Conservation (phyloP, 2,888 invertebrate genomes). For the Harpalus rufipes region DNA sequence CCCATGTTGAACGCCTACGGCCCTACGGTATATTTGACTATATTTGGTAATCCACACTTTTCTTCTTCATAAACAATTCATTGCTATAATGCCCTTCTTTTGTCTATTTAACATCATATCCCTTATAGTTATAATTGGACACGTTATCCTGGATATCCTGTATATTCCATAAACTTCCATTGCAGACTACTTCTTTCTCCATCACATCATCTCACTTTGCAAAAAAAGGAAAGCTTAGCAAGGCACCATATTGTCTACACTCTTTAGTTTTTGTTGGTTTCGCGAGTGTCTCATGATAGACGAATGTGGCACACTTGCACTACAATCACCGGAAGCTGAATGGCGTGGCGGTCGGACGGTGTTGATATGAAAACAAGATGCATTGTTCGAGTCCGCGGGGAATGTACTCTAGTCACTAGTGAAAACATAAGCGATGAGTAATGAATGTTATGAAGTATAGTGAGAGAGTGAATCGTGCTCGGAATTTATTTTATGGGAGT, state of each 20-base stretch:
- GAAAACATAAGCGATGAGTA: constrained; percentile 2
- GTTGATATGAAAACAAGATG: constrained; percentile 31
- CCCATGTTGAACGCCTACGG: too few species aligned
- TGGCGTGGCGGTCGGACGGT: neutral
- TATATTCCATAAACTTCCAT: too few species aligned
- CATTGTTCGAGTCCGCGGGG: constrained; percentile 23
- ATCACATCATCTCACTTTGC: neutral
- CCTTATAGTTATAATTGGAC: too few species aligned
- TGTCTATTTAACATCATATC: too few species aligned
- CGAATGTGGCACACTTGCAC: constrained; percentile 28
- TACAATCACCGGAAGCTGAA: constrained; percentile 41
- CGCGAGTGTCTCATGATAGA: neutral
- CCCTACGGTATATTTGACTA: too few species aligned
- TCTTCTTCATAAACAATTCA: too few species aligned
- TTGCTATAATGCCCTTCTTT: too few species aligned
- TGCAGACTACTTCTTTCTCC: too few species aligned
- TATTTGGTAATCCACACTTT: too few species aligned
- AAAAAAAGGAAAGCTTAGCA: neutral
- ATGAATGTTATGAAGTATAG: neutral
- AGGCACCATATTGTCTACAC: neutral
- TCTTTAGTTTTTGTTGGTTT: constrained; percentile 7
- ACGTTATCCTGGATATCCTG: too few species aligned
- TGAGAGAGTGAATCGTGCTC: neutral
- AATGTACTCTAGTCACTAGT: neutral
- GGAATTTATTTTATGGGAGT: too few species aligned